Conservation (phyloP, 2,113 vertebrate genomes). For the Phalacrocorax pelagicus region DNA sequence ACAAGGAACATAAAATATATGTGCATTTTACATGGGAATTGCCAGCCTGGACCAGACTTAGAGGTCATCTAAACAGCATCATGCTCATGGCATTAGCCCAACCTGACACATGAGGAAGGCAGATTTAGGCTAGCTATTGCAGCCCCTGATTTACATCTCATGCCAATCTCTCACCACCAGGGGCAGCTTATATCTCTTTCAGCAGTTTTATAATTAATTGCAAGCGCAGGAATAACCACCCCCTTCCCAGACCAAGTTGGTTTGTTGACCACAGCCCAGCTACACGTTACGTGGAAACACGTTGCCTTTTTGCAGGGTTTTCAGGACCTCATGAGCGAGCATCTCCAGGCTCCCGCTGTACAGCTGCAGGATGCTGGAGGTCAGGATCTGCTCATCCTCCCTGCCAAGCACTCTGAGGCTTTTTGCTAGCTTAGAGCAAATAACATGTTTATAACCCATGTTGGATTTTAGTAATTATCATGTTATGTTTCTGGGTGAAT, state of each 20-base stretch:
- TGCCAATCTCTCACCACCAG: neutral
- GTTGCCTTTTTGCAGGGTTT: accelerated
- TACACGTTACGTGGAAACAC: accelerated
- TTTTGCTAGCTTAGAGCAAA: neutral
- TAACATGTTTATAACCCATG: neutral
- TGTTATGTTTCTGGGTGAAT: neutral
- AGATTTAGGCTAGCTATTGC: neutral
- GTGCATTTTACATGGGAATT: neutral
- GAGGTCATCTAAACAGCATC: neutral
- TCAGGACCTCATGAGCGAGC: neutral
- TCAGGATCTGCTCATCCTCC: neutral
- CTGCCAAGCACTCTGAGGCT: neutral
- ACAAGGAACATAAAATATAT: neutral
- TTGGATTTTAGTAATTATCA: neutral
- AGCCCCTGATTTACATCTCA: neutral
- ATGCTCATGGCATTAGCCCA: neutral
- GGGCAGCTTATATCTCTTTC: neutral
- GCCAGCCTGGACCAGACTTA: neutral
- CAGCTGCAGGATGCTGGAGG: neutral
- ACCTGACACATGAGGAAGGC: accelerated
- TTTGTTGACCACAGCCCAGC: neutral
- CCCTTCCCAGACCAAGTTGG: neutral
- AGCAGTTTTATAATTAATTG: neutral
- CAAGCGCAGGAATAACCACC: neutral
- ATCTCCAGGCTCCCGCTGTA: accelerated